phyloP scores from a whole-genome alignment of 92 coral and sea anemone species.

The Palythoa grandiflora region DNA sequence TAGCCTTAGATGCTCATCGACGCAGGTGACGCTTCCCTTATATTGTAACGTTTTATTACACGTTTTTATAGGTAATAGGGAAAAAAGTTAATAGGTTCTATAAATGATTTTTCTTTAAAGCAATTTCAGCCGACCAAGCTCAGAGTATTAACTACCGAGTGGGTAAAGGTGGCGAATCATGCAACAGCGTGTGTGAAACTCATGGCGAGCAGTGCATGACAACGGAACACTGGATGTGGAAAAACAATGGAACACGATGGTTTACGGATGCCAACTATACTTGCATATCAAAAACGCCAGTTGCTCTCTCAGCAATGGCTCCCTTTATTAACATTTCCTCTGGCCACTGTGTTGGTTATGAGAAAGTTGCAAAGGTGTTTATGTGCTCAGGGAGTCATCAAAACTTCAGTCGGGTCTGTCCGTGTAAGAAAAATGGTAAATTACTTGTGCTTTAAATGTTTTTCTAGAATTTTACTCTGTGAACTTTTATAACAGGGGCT shows the following conservation, averaged over 20 bases:
- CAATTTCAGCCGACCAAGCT: constrained; percentile 4
- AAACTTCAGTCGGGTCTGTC: neutral
- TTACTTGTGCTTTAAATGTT: no score
- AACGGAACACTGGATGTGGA: constrained; percentile 45
- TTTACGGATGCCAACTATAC: constrained; percentile 22
- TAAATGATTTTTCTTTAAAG: neutral
- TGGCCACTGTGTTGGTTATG: neutral
- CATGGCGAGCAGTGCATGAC: constrained; percentile 32
- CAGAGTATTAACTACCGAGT: constrained; percentile 16
- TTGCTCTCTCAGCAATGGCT: no score
- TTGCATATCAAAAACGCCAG: neutral
- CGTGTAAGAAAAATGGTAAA: constrained; percentile 5
- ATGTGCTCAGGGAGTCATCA: neutral
- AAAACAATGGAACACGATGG: constrained; percentile 14
- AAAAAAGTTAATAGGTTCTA: neutral
- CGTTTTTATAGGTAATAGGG: neutral
- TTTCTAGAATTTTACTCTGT: no score
- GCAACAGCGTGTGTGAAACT: neutral
- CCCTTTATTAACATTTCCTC: neutral
- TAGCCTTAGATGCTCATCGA: no score
- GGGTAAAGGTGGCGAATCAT: neutral
- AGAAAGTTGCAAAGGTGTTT: neutral
- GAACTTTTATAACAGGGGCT: no score
- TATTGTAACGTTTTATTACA: no score
- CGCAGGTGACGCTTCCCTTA: no score